phyloP scores from a whole-genome alignment of 2,113 vertebrate species.

The Panthera leo region DNA sequence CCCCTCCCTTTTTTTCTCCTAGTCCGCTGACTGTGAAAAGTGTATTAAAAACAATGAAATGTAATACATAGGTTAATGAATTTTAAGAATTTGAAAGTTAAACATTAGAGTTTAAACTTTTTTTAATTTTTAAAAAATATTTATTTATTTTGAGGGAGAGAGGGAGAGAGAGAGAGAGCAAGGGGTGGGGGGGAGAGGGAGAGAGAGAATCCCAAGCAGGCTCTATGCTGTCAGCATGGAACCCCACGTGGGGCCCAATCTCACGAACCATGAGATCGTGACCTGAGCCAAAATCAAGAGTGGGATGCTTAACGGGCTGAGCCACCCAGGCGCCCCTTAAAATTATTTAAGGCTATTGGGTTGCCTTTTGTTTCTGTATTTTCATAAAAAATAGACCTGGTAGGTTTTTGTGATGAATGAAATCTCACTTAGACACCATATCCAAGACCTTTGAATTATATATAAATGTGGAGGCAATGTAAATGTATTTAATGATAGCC shows the following conservation, averaged over 20 bases:
- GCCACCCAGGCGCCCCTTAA: neutral
- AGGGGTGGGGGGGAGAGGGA: neutral
- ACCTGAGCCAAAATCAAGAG: neutral
- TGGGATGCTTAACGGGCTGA: neutral
- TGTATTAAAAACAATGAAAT: neutral
- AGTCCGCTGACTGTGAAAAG: neutral
- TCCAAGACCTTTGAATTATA: slow-evolving; percentile 8
- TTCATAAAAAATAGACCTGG: neutral
- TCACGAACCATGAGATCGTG: neutral
- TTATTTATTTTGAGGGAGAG: neutral
- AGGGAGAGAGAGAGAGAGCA: neutral
- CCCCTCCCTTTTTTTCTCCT: neutral
- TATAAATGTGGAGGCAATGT: neutral
- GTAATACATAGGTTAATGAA: neutral
- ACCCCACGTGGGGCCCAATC: neutral
- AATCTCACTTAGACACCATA: neutral
- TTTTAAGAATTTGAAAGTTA: neutral
- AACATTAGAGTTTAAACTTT: neutral
- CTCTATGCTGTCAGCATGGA: neutral
- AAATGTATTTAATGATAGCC: neutral
- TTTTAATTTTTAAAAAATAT: neutral
- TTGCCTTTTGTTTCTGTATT: neutral
- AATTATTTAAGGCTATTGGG: too few relatives aligned
- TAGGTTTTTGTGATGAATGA: neutral
- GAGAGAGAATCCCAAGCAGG: neutral